Evolutionary conservation across 2,113 vertebrate genomes (phyloP), one percentile per base, ranked within the genome.

Genomic region (Neopipo cinnamomea): DNA sequence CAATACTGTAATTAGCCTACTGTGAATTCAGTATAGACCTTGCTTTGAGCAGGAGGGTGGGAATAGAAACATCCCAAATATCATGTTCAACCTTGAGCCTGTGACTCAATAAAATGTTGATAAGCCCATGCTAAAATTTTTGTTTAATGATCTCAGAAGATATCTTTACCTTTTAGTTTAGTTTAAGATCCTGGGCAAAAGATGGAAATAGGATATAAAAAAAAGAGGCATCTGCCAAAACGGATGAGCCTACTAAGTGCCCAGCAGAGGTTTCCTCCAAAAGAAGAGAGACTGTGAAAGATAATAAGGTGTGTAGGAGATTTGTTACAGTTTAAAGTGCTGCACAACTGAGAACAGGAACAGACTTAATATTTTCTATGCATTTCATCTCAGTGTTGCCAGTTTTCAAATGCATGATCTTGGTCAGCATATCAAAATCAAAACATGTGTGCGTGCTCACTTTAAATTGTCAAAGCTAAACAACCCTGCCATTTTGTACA

Each of bases 401-500:
- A 67, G 27, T 72, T 88, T 91, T 77, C 46, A 85, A 83, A 70
- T 42, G 14, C 37, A 49, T 80, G 15, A 62, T 82, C 35, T 89
- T 90, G 55, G 46, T 77, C 42, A 80, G 6, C 11, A 14, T 46
- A 90, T 37, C 14, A 77, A 88, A 96, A 83, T 33, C 42, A 61
- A 70, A 89, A 35, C 28, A 37, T 0, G 0, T 49, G 10, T 2
- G 0, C 8, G 19, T 33, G 50, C 3, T 74, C 50, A 66, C 25
- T 83, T 85, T 78, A 47, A 90, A 83, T 30, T 73, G 22, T 52
- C 88, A 84, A 80, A 17, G 59, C 25, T 76, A 72, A 95, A 83
- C n/a, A 71, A 52, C 27, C 22, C 50, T 75, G 23, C 5, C 19
- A 55, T 94, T 96, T 77, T 71, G 22, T 88, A 82, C 9, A 63